phyloP scores from a whole-genome alignment of 2,888 invertebrate genomes.

The Conchocele bisecta region DNA sequence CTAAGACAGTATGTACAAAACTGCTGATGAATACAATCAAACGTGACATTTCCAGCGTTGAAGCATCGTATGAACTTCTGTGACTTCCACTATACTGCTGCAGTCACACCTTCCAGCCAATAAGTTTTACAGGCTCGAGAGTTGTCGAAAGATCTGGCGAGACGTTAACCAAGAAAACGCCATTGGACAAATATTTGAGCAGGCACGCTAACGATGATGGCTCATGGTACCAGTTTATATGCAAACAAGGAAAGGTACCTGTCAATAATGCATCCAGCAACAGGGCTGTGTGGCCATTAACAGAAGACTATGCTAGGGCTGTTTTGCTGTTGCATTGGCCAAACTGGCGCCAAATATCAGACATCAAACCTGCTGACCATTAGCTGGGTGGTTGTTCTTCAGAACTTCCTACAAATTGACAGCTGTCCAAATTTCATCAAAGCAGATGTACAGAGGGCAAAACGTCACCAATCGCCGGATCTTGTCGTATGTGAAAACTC shows the following conservation, averaged over 20 bases:
- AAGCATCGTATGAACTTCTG: conserved; percentile 46
- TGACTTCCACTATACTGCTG: conserved; percentile 32
- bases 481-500: not conserved
- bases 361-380: conserved; percentile 39
- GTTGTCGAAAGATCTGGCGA: conserved; percentile 23
- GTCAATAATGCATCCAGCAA: conserved; percentile 10
- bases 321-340: conserved; percentile 55
- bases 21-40: conserved; percentile 48
- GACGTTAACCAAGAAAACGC: conserved; percentile 31
- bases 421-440: conserved; percentile 49
- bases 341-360: conserved; percentile 51
- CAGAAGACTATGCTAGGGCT: conserved; percentile 42
- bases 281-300: conserved; percentile 45
- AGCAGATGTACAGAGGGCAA: conserved; percentile 44
- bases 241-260: conserved; percentile 17
- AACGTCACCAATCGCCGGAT: not conserved
- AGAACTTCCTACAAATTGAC: conserved; percentile 29
- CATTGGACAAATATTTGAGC: conserved; percentile 35
- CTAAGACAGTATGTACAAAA: conserved; percentile 34
- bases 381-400: conserved; percentile 46
- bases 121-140: conserved; percentile 41
- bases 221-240: conserved; percentile 21
- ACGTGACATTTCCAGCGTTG: conserved; percentile 49
- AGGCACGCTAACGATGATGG: not conserved
- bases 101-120: conserved; percentile 41